Conservation (phyloP, 1,140 invertebrate genomes). For the Oncopodura yosiiana region DNA sequence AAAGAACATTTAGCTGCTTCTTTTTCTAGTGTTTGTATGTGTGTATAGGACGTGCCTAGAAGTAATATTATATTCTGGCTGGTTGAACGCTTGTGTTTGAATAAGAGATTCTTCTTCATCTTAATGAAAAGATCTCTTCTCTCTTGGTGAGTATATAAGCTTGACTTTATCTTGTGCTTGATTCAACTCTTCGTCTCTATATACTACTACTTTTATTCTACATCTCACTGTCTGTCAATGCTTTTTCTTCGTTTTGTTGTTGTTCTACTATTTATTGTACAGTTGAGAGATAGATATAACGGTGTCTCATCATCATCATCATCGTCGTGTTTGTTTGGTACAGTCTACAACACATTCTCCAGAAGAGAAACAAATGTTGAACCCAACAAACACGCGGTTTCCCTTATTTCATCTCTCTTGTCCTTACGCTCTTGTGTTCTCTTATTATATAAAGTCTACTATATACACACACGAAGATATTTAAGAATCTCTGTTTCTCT, state of each 20-base stretch:
- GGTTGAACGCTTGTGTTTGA: slow-evolving; percentile 29
- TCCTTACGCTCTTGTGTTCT: slow-evolving; percentile 1
- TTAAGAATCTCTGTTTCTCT: background rate
- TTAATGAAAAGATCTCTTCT: no score
- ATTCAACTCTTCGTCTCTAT: slow-evolving; percentile 7
- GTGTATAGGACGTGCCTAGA: no score
- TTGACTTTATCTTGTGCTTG: slow-evolving; percentile 28
- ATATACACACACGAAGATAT: no score
- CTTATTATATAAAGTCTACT: no score
- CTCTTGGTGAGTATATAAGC: no score
- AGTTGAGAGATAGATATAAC: no score
- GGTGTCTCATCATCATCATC: no score
- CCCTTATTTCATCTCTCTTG: slow-evolving; percentile 21
- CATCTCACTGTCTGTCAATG: slow-evolving; percentile 23
- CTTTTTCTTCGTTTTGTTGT: slow-evolving; percentile 27
- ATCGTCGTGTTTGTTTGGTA: no score
- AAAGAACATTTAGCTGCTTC: slow-evolving; percentile 22
- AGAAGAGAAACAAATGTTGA: no score
- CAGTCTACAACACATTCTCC: no score
- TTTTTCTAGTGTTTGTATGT: no score
- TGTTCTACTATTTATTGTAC: no score
- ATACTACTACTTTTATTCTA: slow-evolving; percentile 15
- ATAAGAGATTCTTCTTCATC: slow-evolving; percentile 21
- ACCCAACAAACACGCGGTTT: slow-evolving; percentile 20
- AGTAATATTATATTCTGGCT: slow-evolving; percentile 32